A percentile compares a stretch with the other conserved stretches of the same genome.
These are phyloP conservation scores for Hydrochoerus hydrochaeris DNA, from an alignment of 2,113 vertebrate species.

Conservation along the genomic window DNA sequence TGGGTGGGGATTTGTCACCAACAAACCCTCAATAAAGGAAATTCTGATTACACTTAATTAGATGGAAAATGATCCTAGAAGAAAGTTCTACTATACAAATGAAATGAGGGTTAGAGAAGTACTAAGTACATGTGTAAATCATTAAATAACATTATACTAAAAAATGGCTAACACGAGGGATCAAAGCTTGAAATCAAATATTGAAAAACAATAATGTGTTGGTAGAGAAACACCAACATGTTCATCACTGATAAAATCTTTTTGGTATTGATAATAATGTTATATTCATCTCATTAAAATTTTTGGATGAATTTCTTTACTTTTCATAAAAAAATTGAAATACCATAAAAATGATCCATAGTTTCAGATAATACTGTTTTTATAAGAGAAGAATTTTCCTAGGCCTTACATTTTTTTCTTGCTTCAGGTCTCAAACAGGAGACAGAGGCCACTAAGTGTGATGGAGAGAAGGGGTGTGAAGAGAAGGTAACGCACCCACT, in stretches of 20 bases:
- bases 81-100: neutral
- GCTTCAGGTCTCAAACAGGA: neutral
- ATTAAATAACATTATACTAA: neutral
- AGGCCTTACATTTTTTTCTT: neutral
- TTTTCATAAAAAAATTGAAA: neutral
- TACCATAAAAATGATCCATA: neutral
- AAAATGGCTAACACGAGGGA: neutral
- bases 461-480: accelerated
- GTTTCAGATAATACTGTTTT: neutral
- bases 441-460: neutral
- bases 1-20: neutral
- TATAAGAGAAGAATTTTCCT: neutral
- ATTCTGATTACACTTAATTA: neutral
- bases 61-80: neutral
- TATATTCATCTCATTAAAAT: neutral
- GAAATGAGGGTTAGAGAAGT: neutral
- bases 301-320: neutral
- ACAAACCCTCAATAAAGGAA: neutral
- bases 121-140: neutral
- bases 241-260: neutral
- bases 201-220: neutral
- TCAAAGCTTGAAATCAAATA: constrained; percentile 26
- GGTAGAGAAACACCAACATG: neutral
- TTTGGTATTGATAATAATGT: neutral
- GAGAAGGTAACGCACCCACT: neutral